Evolutionary conservation across 2,113 vertebrate genomes (phyloP).

Genomic region (Triplophysa siluroides): DNA sequence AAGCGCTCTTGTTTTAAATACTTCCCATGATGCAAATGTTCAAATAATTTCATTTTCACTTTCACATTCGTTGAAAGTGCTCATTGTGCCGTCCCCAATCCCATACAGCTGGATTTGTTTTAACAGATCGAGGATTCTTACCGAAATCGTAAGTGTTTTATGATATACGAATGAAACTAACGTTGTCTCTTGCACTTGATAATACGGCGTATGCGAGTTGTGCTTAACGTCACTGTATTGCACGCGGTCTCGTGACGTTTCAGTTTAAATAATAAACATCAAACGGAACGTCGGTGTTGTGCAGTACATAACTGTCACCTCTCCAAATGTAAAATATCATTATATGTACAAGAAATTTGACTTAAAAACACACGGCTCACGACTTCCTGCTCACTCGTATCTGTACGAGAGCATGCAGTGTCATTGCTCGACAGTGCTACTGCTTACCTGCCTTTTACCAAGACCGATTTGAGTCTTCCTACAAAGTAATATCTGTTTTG

Average conservation of each 20-base stretch:
- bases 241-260: background rate
- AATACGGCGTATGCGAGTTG: background rate
- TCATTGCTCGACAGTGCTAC: too few species aligned
- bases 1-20: background rate
- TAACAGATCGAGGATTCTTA: background rate
- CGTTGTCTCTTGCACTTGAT: background rate
- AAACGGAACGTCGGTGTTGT: background rate
- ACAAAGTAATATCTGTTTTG: too few species aligned
- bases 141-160: constrained; percentile 22
- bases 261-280: too few species aligned
- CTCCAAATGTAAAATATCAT: background rate
- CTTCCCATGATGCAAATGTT: constrained; percentile 46
- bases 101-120: background rate
- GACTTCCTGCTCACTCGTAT: too few species aligned
- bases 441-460: too few species aligned
- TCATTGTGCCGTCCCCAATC: background rate
- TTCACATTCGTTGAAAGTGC: constrained; percentile 22
- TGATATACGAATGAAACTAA: background rate
- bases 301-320: background rate
- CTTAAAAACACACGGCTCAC: background rate
- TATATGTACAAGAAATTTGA: background rate
- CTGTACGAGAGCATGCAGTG: too few species aligned
- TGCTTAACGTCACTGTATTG: background rate
- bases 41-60: constrained; percentile 48
- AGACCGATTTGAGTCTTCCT: too few species aligned